Percentiles rank a stretch among this genome's conserved stretches.
phyloP scores from a whole-genome alignment of 2,888 invertebrate genomes.

The Hypomecis atomaria region DNA sequence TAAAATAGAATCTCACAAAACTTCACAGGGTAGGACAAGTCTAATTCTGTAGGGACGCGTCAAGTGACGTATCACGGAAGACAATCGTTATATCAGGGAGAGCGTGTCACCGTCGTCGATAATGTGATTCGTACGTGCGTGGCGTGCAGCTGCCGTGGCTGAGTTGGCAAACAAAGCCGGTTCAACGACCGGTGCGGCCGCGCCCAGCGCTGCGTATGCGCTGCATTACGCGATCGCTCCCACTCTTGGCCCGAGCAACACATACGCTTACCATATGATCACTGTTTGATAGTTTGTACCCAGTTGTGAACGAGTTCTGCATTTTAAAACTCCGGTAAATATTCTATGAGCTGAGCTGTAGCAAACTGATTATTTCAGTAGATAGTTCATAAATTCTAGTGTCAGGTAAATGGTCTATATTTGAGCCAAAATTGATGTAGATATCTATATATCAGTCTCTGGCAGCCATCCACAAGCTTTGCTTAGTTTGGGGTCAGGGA shows the following conservation, averaged over 20 bases:
- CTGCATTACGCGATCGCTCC: conserved; percentile 48
- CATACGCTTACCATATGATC: conserved; percentile 25
- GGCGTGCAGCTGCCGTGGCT: conserved; percentile 67
- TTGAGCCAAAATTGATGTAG: too few species aligned
- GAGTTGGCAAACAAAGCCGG: conserved; percentile 84
- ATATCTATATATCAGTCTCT: too few species aligned
- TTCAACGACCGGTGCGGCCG: conserved; percentile 77
- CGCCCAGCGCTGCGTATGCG: conserved; percentile 70
- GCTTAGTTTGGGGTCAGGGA: too few species aligned
- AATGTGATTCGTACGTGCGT: conserved; percentile 68
- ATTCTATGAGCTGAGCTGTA: too few species aligned
- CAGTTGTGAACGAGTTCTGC: background rate
- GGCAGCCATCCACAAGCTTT: too few species aligned
- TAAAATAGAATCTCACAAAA: too few species aligned
- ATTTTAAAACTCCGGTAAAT: too few species aligned
- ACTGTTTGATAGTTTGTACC: background rate
- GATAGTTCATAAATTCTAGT: too few species aligned
- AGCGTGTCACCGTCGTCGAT: conserved; percentile 64
- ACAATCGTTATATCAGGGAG: conserved; percentile 43
- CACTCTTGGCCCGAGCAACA: conserved; percentile 32
- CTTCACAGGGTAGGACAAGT: background rate
- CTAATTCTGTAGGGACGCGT: background rate
- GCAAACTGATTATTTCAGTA: too few species aligned
- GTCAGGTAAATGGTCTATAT: too few species aligned
- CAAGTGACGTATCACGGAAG: conserved; percentile 22